Percentiles rank a stretch among this genome's conserved stretches.
phyloP scores from a whole-genome alignment of 2,888 invertebrate genomes.

The Eumacrocentrus americanus region DNA sequence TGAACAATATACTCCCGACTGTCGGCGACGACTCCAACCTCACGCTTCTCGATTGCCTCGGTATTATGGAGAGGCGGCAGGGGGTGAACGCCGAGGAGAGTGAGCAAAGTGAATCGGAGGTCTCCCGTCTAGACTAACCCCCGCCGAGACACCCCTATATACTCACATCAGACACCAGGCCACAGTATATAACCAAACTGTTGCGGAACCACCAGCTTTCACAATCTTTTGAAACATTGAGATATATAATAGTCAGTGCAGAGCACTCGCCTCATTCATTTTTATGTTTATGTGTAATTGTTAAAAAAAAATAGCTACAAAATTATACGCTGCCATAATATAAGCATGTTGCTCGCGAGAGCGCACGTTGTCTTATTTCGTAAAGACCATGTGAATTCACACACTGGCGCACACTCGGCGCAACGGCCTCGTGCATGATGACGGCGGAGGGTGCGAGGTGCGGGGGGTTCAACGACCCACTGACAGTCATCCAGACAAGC shows the following conservation, averaged over 20 bases:
- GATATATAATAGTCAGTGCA: too few species aligned
- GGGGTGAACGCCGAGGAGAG: constrained; percentile 28
- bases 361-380: too few species aligned
- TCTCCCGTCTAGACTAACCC: constrained; percentile 58
- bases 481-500: constrained; percentile 50
- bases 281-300: too few species aligned
- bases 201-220: constrained; percentile 47
- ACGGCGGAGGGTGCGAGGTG: constrained; percentile 59
- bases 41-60: constrained; percentile 30
- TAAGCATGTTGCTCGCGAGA: neutral
- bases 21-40: neutral
- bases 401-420: constrained; percentile 59
- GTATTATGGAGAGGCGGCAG: constrained; percentile 37
- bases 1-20: constrained; percentile 7
- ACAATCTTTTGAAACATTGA: constrained; percentile 48
- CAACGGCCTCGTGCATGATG: constrained; percentile 59
- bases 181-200: constrained; percentile 52
- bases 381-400: constrained; percentile 10
- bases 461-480: constrained; percentile 63
- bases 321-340: neutral
- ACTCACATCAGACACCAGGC: constrained; percentile 47
- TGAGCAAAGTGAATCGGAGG: constrained; percentile 44
- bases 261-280: too few species aligned
- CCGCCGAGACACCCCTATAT: constrained; percentile 32
- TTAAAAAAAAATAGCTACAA: neutral